phyloP scores from a whole-genome alignment of 2,888 invertebrate species.

The Xestoiulus laeticollis region DNA sequence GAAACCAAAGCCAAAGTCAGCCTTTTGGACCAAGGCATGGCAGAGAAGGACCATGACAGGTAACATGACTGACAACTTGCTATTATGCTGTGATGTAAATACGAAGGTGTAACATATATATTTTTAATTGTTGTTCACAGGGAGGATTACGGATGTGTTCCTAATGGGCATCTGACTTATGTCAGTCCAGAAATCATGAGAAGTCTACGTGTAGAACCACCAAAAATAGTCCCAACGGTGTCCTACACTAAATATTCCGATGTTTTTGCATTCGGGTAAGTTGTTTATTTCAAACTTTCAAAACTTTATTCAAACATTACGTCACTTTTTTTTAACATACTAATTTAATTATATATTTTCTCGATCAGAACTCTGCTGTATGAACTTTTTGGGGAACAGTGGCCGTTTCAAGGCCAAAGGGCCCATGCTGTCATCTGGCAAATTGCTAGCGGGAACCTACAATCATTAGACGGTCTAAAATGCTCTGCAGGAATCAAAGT shows the following conservation, averaged over 20 bases:
- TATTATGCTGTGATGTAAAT: not conserved
- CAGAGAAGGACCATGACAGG: constrained; percentile 61
- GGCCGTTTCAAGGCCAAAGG: constrained; percentile 59
- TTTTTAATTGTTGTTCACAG: constrained; percentile 57
- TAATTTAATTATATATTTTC: not conserved
- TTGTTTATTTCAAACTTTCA: not conserved
- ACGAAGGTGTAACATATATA: not conserved
- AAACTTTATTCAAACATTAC: not conserved
- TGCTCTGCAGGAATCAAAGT: constrained; percentile 63
- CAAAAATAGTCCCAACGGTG: constrained; percentile 57
- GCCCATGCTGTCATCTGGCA: constrained; percentile 60
- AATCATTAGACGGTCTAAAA: constrained; percentile 60
- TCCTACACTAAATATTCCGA: constrained; percentile 60
- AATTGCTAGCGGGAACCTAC: constrained; percentile 60
- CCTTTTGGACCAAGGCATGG: constrained; percentile 64
- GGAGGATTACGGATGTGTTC: constrained; percentile 61
- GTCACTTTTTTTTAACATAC: not conserved
- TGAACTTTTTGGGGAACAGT: constrained; percentile 60
- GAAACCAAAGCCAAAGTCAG: constrained; percentile 64
- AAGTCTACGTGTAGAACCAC: constrained; percentile 58
- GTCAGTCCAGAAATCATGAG: constrained; percentile 61
- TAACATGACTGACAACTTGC: constrained; percentile 54
- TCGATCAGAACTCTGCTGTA: constrained; percentile 60
- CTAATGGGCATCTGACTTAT: constrained; percentile 63
- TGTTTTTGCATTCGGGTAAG: constrained; percentile 62